A percentile compares a stretch with the other conserved stretches of the same genome.
Conservation (phyloP, 2,888 invertebrate genomes). For the Cepaea hortensis region DNA sequence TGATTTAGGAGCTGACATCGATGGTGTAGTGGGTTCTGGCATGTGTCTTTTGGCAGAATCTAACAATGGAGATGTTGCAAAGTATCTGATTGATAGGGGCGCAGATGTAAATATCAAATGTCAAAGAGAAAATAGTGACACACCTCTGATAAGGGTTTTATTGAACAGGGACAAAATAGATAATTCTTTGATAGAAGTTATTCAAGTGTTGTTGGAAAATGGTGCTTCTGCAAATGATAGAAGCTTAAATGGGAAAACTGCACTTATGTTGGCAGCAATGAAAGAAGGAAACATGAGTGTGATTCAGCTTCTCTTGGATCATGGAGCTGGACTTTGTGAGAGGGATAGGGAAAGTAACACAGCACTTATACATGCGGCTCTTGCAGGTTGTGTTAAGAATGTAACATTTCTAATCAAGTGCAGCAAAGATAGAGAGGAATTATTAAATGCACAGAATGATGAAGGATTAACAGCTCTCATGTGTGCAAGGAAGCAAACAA, state of each 20-base stretch:
- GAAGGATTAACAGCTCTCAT: not conserved
- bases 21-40: not conserved
- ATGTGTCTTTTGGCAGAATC: not conserved
- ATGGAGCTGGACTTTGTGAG: conserved; percentile 15
- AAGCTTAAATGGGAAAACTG: no score
- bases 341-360: not conserved
- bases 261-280: conserved; percentile 11
- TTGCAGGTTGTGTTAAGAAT: not conserved
- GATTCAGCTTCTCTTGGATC: not conserved
- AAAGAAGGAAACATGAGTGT: not conserved
- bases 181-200: not conserved
- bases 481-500: not conserved
- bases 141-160: not conserved
- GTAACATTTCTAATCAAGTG: not conserved
- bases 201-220: not conserved
- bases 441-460: not conserved
- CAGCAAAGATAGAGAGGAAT: not conserved
- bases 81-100: not conserved
- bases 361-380: not conserved
- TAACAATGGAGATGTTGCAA: not conserved
- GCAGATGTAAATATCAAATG: not conserved
- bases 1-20: not conserved
- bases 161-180: not conserved
- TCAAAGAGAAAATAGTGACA: no score
- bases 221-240: not conserved